Base-by-base conservation (phyloP, 2,888 invertebrate species). In the Scrobipalpa costella region DNA sequence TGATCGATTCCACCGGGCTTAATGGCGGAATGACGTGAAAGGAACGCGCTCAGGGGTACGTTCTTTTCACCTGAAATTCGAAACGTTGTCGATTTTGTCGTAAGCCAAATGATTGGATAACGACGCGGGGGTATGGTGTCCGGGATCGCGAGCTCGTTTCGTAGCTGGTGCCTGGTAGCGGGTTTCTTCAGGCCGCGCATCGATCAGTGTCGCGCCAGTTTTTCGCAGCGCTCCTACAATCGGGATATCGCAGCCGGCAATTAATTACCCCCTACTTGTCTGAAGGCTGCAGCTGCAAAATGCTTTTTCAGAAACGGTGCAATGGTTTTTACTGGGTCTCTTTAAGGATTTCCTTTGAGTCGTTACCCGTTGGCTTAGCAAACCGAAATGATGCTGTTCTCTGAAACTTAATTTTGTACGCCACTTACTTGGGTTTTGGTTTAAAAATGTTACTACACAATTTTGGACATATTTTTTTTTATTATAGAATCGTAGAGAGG, bases 1-100 rank as follows among this genome's bases (percentile, higher is more conserved):
- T 88, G 88, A 90, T 90, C 84, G 87, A 88, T 89, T 82, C 77
- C 76, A 80, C 79, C 74, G 71, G 68, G 78, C 79, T 81, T 84
- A 84, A 85, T 84, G 80, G 81, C 78, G 71, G 77, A 73, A 83
- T 86, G 82, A 84, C 83, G 84, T 81, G 83, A 75, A 81, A 78
- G 75, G 75, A 79, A 75, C 76, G 74, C 66, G 61, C 71, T 65
- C 68, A 63, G 38, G 69, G 68, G 69, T 66, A 68, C 70, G 71
- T 72, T 71, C 65, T 58, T 72, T 71, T 71, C 71, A 74, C 76
- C 75, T 74, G 70, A 71, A 70, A 73, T 69, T 71, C 68, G 66
- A 69, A 74, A 71, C 61, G 63, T 64, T 69, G 68, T 61, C 70
- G 66, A 71, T 73, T 74, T 74, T 70, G 73, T 70, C 67, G 67